Conservation (phyloP, 2,113 vertebrate genomes). For the Pomatostomus ruficeps region DNA sequence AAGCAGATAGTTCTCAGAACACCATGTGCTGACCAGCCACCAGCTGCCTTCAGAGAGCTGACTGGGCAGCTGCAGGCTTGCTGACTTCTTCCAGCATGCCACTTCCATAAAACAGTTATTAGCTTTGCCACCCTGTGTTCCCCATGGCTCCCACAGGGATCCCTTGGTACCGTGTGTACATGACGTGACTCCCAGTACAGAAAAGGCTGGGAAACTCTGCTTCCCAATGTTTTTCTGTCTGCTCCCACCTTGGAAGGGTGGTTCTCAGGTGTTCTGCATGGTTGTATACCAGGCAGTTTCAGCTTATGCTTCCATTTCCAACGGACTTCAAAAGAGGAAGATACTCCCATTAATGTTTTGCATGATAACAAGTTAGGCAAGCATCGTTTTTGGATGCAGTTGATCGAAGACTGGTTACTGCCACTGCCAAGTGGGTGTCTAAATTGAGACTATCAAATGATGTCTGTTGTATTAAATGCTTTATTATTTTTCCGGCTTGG, state of each 20-base stretch:
- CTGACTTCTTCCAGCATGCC: background rate
- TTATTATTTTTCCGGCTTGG: constrained; percentile 55
- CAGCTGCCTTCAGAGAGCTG: background rate
- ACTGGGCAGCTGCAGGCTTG: background rate
- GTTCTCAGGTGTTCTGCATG: background rate
- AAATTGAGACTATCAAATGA: constrained; percentile 44
- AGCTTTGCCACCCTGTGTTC: background rate
- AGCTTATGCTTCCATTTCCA: background rate
- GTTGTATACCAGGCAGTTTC: background rate
- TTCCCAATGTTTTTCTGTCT: background rate
- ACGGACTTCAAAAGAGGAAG: constrained; percentile 12
- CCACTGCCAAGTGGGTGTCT: constrained; percentile 28
- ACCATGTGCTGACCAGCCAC: background rate
- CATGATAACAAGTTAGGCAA: constrained; percentile 47
- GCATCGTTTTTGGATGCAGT: background rate
- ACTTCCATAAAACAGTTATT: background rate
- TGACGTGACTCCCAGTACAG: background rate
- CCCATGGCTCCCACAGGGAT: background rate
- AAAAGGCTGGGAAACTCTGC: background rate
- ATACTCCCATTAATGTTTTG: constrained; percentile 51
- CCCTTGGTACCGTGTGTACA: background rate
- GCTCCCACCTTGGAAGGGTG: background rate
- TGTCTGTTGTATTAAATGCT: constrained; percentile 48
- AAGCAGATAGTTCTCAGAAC: background rate
- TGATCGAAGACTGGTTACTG: constrained; percentile 34